Evolutionary conservation across 2,113 vertebrate species (phyloP).

Genomic region (Myodes glareolus): DNA sequence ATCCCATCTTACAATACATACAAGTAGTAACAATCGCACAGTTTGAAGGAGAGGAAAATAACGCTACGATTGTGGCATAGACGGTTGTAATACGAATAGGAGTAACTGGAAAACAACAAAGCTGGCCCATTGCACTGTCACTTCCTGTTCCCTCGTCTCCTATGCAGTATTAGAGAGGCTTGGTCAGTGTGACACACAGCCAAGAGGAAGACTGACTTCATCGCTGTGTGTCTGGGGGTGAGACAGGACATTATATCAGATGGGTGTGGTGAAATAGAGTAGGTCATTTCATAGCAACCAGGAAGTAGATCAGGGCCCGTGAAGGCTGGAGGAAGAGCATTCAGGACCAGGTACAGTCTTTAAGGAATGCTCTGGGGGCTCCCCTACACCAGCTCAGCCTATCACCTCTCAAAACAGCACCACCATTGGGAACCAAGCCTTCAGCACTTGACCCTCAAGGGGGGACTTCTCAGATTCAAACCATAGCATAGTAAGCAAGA

Average conservation of each 20-base stretch:
- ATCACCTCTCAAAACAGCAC: background rate
- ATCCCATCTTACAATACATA: background rate
- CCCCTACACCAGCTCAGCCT: background rate
- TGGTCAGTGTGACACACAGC: background rate
- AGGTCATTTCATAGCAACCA: too few relatives aligned
- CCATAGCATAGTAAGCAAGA: background rate
- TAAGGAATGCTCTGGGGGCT: background rate
- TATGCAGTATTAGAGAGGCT: background rate
- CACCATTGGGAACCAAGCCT: too few relatives aligned
- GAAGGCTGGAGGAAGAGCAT: background rate
- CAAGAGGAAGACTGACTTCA: background rate
- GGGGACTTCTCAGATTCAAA: background rate
- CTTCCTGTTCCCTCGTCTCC: background rate
- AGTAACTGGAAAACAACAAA: background rate
- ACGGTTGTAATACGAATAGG: background rate
- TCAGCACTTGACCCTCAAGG: too few relatives aligned
- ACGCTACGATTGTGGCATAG: background rate
- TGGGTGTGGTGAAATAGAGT: background rate
- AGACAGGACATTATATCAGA: background rate
- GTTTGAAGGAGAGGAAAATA: too few relatives aligned
- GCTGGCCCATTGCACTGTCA: background rate
- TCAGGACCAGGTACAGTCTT: background rate
- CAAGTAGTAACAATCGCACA: background rate
- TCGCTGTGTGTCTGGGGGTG: background rate
- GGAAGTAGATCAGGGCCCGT: background rate